Evolutionary conservation across 2,888 invertebrate species (phyloP), one percentile per base, ranked within the genome.

Genomic region (Byasa hedistus): DNA sequence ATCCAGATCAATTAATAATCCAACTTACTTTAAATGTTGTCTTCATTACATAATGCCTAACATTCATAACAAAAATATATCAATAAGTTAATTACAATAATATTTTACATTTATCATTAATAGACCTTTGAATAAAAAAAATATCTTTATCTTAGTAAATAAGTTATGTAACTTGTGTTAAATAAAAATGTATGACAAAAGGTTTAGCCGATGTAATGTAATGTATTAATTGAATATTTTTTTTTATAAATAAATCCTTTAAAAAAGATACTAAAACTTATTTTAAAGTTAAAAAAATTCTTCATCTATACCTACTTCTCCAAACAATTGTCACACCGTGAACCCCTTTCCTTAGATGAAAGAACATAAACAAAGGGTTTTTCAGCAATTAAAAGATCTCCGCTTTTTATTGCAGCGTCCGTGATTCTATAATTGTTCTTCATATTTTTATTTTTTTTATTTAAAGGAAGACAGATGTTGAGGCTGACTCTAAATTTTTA

Each of bases 311-410:
- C 89, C 93, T 92, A 96, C 96, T 93, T 93, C 77, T 92, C 91
- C 69, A 96, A 93, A 80, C 97, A 97, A 83, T 93, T 93, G 82
- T 97, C 97, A 86, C 97, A 97, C 71, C 94, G 89, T 76, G 92
- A 92, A 52, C 94, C 93, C 71, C 94, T 93, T 76, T 94, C 94
- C 74, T 95, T 95, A 0, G 95, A 94, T 70, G 94, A 95, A 3
- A 97, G 85, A 54, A 94, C 93, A 82, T 93, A 96, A 1, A 93
- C 95, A 84, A 96, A 97, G 0, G 97, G 96, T 75, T 95, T 93
- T 76, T 96, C 96, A 52, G 93, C 93, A 57, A 95, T 85, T 67
- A 96, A 93, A 36, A 95, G 85, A 75, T 94, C 94, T 27, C 96
- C 96, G 32, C 93, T 89, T 80, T 93, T 93, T 66, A 94, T 87